phyloP scores from a whole-genome alignment of 2,797 vertebrate species.

The Pempheris klunzingeri region DNA sequence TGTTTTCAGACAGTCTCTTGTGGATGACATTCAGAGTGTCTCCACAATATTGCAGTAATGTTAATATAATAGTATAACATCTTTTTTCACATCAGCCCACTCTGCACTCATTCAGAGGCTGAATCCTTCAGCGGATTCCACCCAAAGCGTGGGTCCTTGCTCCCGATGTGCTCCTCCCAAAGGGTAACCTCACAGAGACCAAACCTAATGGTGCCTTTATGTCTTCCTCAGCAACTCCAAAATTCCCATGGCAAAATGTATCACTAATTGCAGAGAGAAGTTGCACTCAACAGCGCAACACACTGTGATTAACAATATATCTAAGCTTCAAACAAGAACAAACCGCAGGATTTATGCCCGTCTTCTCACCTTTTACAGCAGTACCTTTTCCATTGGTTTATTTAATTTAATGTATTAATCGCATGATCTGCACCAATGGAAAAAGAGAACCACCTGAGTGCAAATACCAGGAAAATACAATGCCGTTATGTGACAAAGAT shows the following conservation, averaged over 20 bases:
- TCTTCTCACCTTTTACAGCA: slow-evolving; percentile 12
- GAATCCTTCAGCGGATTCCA: background rate
- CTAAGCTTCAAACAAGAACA: slow-evolving; percentile 3
- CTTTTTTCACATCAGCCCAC: slow-evolving; percentile 1
- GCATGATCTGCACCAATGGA: background rate
- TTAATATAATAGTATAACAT: background rate
- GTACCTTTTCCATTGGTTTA: background rate
- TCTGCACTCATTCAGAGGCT: slow-evolving; percentile 11
- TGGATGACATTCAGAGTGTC: too few species aligned
- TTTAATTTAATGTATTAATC: background rate
- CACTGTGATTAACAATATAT: slow-evolving; percentile 8
- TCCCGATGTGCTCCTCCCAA: background rate
- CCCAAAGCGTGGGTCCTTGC: background rate
- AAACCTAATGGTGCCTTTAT: background rate
- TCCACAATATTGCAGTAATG: background rate
- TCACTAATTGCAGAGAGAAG: background rate
- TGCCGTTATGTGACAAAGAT: background rate
- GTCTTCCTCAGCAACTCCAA: slow-evolving; percentile 7
- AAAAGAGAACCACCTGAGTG: background rate
- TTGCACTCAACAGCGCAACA: background rate
- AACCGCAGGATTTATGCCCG: background rate
- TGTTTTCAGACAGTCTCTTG: background rate
- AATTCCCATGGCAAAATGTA: background rate
- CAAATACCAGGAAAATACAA: background rate
- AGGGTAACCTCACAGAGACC: background rate